Evolutionary conservation across 2,113 vertebrate species (phyloP), one percentile per base, ranked within the genome.

Genomic region (Mellivora capensis): DNA sequence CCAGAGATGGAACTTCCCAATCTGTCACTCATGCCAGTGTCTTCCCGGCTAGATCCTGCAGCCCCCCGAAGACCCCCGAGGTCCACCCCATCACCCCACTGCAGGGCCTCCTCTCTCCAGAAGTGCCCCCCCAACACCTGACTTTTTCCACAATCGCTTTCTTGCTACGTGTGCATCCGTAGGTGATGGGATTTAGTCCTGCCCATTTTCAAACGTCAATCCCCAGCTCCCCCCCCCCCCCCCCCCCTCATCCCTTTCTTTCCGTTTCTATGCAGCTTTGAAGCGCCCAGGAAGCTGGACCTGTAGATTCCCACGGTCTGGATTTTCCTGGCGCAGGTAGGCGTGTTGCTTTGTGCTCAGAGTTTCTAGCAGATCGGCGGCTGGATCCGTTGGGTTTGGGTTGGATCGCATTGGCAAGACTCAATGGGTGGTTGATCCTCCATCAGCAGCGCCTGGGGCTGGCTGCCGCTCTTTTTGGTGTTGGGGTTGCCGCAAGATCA

Each of bases 391-490:
- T 84, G 29, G 72, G 4, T 37, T 15, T 29, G 7, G 31, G 84
- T 21, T 25, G 44, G 21, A 39, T 9, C 17, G 5, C 6, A 3
- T 18, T 8, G 81, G 34, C 42, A 11, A 34, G 69, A 64, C 57
- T 59, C 57, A 17, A 7, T 1, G 10, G 81, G 13, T 3, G 13
- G 20, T 17, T 12, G 20, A 42, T 34, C 71, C 49, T 49, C 14
- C 9, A 3, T 25, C 0, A 12, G 44, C 31, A 59, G 25, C n/a
- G 31, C 5, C 1, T 23, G 7, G 0, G 13, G 8, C 27, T 0
- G 3, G 2, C 57, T 39, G 20, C 39, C 27, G 15, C 44, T 42
- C 49, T 61, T 27, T 54, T 14, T 62, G 0, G 18, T 4, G 6
- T 1, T 25, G 91, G 47, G 44, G 13, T 52, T 21, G n/a, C 52